Evolutionary conservation across 2,113 vertebrate species (phyloP).

Genomic region (Herpetotheres cachinnans): DNA sequence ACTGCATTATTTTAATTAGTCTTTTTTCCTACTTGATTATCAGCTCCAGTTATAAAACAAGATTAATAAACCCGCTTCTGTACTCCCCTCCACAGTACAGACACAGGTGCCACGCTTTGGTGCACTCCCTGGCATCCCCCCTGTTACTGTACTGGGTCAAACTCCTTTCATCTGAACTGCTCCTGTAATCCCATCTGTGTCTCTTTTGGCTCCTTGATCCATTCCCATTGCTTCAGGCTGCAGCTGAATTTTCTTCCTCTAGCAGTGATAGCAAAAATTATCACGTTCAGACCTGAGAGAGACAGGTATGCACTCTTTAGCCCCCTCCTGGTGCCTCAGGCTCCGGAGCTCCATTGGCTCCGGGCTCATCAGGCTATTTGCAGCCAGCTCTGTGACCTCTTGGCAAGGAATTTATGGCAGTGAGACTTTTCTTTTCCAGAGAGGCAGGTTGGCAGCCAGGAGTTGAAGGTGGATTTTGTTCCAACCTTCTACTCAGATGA

Average conservation of each 20-base stretch:
- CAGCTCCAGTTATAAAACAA: not conserved
- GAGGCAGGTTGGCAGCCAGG: not conserved
- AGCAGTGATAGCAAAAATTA: not conserved
- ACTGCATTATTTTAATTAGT: constrained; percentile 55
- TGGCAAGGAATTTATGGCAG: not conserved
- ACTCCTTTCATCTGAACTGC: not conserved
- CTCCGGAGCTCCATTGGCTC: no score
- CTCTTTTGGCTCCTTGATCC: not conserved
- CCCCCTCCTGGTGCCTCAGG: not conserved
- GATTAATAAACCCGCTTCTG: constrained; percentile 13
- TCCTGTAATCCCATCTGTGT: not conserved
- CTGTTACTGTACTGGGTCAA: not conserved
- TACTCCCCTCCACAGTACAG: not conserved
- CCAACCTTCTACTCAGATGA: not conserved
- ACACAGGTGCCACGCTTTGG: not conserved
- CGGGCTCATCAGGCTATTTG: not conserved
- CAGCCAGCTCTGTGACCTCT: not conserved
- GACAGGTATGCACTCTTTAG: not conserved
- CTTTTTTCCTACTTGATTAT: not conserved
- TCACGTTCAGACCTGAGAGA: not conserved
- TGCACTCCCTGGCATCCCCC: not conserved
- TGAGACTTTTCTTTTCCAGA: not conserved
- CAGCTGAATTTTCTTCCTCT: not conserved
- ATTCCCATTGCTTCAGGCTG: not conserved
- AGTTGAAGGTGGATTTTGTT: not conserved